These are phyloP conservation scores for Urechis unicinctus DNA, from an alignment of 2,888 invertebrate species.

Conservation along the genomic window DNA sequence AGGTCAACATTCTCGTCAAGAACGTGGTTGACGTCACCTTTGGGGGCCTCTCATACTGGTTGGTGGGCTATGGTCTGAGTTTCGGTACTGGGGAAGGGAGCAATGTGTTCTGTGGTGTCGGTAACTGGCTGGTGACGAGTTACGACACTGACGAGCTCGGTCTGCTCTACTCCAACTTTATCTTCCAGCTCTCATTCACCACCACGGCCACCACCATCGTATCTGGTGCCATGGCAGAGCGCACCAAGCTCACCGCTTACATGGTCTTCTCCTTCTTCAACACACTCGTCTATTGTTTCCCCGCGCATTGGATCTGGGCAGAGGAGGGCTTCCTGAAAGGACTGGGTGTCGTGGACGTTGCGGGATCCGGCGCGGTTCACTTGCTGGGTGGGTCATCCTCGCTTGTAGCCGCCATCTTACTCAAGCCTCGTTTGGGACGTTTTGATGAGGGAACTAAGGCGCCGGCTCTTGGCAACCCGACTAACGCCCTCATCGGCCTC, in stretches of 20 bases:
- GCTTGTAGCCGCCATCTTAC: constrained; percentile 37
- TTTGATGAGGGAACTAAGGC: constrained; percentile 18
- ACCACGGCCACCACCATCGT: constrained; percentile 17
- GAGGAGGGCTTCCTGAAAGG: constrained; percentile 16
- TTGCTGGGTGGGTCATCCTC: constrained; percentile 40
- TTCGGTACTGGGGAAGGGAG: constrained; percentile 16
- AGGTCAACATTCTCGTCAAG: constrained; percentile 41
- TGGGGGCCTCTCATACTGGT: constrained; percentile 36
- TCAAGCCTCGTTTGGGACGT: constrained; percentile 37
- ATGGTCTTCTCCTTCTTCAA: constrained; percentile 39
- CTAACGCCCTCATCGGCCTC: constrained; percentile 38
- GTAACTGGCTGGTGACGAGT: constrained; percentile 69
- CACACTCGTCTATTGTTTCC: constrained; percentile 42
- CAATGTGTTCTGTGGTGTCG: constrained; percentile 69
- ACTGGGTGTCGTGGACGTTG: constrained; percentile 33
- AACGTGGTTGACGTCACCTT: constrained; percentile 38
- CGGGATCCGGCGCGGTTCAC: constrained; percentile 48
- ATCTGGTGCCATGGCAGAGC: constrained; percentile 41
- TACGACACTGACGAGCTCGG: constrained; percentile 67
- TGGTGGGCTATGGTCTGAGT: constrained; percentile 34
- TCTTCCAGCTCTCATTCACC: constrained; percentile 19
- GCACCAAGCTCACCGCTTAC: constrained; percentile 39
- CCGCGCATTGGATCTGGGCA: constrained; percentile 51
- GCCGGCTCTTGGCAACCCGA: constrained; percentile 26
- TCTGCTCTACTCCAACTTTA: constrained; percentile 74